These are phyloP conservation scores for Nephrotoma flavescens DNA, from an alignment of 2,888 invertebrate species.

Conservation along the genomic window DNA sequence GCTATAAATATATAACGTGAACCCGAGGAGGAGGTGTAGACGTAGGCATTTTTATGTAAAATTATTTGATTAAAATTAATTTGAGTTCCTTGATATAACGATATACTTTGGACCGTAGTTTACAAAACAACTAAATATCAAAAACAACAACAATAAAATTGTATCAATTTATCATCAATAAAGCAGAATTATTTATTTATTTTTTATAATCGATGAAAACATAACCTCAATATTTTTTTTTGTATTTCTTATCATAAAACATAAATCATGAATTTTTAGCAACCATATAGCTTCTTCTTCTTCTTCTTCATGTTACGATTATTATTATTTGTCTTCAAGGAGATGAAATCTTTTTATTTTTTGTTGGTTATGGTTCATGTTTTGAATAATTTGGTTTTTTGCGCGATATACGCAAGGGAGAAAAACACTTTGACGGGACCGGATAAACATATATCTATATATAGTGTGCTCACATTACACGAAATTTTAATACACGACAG, in stretches of 20 bases:
- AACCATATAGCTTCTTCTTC: neutral
- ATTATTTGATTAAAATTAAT: neutral
- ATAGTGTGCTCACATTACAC: neutral
- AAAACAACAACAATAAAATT: neutral
- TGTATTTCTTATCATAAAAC: neutral
- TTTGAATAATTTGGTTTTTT: neutral
- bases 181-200: neutral
- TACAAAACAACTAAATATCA: neutral
- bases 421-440: neutral
- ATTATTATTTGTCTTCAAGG: neutral
- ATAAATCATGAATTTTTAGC: neutral
- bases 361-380: neutral
- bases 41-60: neutral
- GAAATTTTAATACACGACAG: neutral
- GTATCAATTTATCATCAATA: neutral
- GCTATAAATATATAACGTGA: neutral
- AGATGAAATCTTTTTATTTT: neutral
- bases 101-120: neutral
- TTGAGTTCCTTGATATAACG: neutral
- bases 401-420: neutral
- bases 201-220: neutral
- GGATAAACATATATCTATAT: neutral
- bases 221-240: neutral
- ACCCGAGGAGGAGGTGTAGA: neutral
- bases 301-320: neutral